Conservation (phyloP, 2,888 invertebrate species). For the Smittia sp. region DNA sequence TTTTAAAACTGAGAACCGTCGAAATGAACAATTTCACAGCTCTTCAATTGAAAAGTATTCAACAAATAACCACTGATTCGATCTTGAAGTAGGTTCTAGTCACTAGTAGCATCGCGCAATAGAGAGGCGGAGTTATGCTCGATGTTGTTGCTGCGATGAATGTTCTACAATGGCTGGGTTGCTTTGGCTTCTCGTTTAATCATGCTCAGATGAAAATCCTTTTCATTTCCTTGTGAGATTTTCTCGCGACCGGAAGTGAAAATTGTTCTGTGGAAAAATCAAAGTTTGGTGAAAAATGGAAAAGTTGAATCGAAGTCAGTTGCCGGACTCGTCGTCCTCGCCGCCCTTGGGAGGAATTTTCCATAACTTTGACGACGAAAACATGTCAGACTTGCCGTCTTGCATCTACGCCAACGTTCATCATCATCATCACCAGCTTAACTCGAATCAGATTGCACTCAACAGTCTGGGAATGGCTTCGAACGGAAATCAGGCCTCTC, state of each 20-base stretch:
- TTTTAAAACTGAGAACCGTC: too few relatives aligned
- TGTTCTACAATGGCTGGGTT: slow-evolving; percentile 2
- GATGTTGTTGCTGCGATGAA: background rate
- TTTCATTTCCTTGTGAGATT: background rate
- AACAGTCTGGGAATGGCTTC: slow-evolving; percentile 48
- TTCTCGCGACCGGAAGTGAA: slow-evolving; percentile 1
- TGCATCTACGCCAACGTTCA: slow-evolving; percentile 72
- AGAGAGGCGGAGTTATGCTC: slow-evolving; percentile 31
- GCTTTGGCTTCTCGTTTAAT: background rate
- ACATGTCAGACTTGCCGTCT: slow-evolving; percentile 72
- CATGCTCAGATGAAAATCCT: slow-evolving; percentile 10
- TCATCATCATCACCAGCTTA: slow-evolving; percentile 54
- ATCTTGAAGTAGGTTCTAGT: too few relatives aligned
- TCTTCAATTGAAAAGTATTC: too few relatives aligned
- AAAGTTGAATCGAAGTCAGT: slow-evolving; percentile 58
- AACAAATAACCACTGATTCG: too few relatives aligned
- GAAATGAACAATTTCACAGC: too few relatives aligned
- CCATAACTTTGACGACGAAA: slow-evolving; percentile 55
- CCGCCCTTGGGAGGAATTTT: slow-evolving; percentile 59
- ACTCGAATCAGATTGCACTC: slow-evolving; percentile 46
- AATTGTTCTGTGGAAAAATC: slow-evolving; percentile 25
- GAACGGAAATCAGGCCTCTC: slow-evolving; percentile 45
- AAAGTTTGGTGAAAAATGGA: slow-evolving; percentile 40
- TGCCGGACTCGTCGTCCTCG: slow-evolving; percentile 69
- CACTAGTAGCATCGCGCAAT: background rate